A percentile compares a stretch with the other conserved stretches of the same genome.
phyloP scores from a whole-genome alignment of 2,888 invertebrate genomes.

The Dione vanillae region DNA sequence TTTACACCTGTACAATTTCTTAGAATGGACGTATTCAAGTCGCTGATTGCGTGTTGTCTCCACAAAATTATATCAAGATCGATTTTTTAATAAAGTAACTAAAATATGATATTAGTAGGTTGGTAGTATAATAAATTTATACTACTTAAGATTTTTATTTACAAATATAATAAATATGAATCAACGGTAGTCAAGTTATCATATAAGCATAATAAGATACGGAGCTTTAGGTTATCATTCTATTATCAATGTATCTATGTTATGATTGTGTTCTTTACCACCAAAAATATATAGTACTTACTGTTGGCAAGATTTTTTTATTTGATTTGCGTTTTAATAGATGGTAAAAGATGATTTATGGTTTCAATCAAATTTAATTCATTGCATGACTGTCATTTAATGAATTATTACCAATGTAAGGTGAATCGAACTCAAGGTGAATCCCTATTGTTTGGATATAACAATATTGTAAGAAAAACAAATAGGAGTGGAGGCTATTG shows the following conservation, averaged over 20 bases:
- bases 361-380: constrained; percentile 3
- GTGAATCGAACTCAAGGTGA: constrained; percentile 27
- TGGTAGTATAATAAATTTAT: not conserved
- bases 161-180: not conserved
- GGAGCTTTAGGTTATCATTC: not conserved
- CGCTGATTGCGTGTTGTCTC: constrained; percentile 16
- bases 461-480: constrained; percentile 24
- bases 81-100: not conserved
- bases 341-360: not conserved
- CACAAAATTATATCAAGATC: constrained; percentile 19
- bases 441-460: constrained; percentile 25
- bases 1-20: constrained; percentile 21
- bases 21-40: constrained; percentile 30
- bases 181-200: not conserved
- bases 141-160: not conserved
- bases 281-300: not conserved
- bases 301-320: constrained; percentile 3
- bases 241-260: not conserved
- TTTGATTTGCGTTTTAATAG: not conserved
- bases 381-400: constrained; percentile 12
- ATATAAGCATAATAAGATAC: not conserved
- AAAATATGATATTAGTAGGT: not conserved
- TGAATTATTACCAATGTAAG: constrained; percentile 23
- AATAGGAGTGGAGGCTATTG: constrained; percentile 22
- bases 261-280: not conserved